Evolutionary conservation across 2,888 invertebrate genomes (phyloP).

Genomic region (Lissonota sp.): DNA sequence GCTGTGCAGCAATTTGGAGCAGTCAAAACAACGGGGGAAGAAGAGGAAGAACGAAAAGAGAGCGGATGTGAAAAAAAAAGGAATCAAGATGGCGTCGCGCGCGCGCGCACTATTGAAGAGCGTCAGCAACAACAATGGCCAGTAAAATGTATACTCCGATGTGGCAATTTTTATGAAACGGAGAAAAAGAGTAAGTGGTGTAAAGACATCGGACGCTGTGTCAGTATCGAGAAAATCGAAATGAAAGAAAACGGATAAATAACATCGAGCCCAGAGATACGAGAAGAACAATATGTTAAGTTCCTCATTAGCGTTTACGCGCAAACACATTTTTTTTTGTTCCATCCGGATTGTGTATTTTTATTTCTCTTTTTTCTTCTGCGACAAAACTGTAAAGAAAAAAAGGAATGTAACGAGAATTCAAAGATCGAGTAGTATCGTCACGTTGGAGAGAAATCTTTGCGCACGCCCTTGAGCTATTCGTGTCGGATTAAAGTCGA

Average conservation of each 20-base stretch:
- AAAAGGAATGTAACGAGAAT: too few species aligned
- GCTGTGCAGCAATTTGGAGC: neutral
- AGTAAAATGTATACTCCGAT: constrained; percentile 12
- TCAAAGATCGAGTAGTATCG: too few species aligned
- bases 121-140: constrained; percentile 1
- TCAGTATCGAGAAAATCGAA: too few species aligned
- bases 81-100: neutral
- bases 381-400: neutral
- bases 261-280: neutral
- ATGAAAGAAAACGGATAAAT: neutral
- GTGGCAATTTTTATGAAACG: too few species aligned
- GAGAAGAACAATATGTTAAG: constrained; percentile 21
- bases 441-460: too few species aligned
- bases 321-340: constrained; percentile 1
- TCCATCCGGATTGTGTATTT: neutral
- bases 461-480: too few species aligned
- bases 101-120: neutral
- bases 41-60: neutral
- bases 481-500: too few species aligned
- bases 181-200: too few species aligned
- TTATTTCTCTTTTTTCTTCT: constrained; percentile 17
- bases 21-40: neutral
- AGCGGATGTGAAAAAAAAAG: neutral
- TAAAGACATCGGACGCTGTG: too few species aligned
- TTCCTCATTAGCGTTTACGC: constrained; percentile 46